Base-by-base conservation (phyloP, 2,888 invertebrate species). In the Hypsopygia costalis region DNA sequence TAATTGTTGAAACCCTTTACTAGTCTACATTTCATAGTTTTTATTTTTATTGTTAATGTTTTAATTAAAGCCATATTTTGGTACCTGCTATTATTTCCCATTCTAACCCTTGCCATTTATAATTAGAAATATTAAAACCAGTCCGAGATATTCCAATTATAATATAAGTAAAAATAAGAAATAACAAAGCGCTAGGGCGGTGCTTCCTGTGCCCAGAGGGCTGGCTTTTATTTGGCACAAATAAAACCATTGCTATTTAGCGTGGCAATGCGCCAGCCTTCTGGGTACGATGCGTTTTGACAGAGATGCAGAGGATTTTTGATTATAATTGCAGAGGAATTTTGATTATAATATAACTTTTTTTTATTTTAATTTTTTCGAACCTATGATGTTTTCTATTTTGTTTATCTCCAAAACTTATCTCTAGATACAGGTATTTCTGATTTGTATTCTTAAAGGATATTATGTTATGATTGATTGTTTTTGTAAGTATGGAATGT, bases 401-500 rank as follows among this genome's bases (percentile, higher is more conserved):
- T 11, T 22, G 20, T 36, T 9, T 9, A 28, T 36, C 29, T 29
- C 36, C n/a, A 36, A 36, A 36, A 11, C n/a, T n/a, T 21, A 21
- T 25, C 3, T 25, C 22, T 29, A 37, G 6, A 7, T 8, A 35
- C 28, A 16, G 4, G 16, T 16, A 16, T n/a, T n/a, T 12, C 16
- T 30, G 36, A 37, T 11, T 37, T 21, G 25, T 25, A 37, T 37
- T 31, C 36, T 30, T 10, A 22, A 31, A 37, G 36, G 21, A 31
- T 30, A 22, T 11, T 37, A 21, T 30, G 22, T 11, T 37, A 21
- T 30, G 22, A 30, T 36, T 36, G 36, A 1, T 20, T 11, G 7
- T 36, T 29, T 36, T 29, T 36, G 20, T 20, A 36, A 36, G 28
- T 29, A 36, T 30, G 11, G 61, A 52, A 56, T 72, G 63, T 73